Conservation (phyloP, 2,113 vertebrate species). For the Erythrocercus mccallii region DNA sequence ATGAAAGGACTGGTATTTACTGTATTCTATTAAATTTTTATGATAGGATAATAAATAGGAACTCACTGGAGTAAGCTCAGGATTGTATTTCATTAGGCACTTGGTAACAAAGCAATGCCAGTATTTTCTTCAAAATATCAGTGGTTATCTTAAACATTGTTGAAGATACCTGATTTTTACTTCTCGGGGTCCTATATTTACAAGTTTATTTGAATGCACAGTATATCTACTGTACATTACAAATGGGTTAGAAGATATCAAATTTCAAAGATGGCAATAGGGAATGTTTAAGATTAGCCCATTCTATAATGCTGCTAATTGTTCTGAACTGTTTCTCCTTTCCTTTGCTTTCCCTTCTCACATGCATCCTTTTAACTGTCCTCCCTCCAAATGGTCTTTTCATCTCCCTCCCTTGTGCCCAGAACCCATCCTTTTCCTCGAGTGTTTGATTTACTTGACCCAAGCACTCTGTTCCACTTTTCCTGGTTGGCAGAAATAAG, state of each 20-base stretch:
- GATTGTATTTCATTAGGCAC: neutral
- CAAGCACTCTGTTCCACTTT: neutral
- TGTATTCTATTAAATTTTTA: neutral
- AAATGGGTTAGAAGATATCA: neutral
- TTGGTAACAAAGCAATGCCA: neutral
- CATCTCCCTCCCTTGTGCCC: neutral
- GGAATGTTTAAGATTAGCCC: neutral
- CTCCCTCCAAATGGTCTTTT: neutral
- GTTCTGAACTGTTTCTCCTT: neutral
- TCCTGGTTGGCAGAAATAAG: neutral
- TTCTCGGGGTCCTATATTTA: neutral
- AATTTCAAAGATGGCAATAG: neutral
- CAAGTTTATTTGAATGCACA: neutral
- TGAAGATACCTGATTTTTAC: neutral
- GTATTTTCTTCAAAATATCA: neutral
- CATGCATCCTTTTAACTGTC: neutral
- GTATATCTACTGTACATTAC: neutral
- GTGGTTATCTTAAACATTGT: neutral
- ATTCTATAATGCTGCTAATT: neutral
- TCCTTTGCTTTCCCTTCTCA: neutral
- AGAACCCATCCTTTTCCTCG: neutral
- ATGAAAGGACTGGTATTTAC: neutral
- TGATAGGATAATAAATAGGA: neutral
- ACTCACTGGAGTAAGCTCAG: neutral
- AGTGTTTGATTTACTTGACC: neutral